Conservation (phyloP, 2,113 vertebrate genomes). For the Leptodactylus fuscus region DNA sequence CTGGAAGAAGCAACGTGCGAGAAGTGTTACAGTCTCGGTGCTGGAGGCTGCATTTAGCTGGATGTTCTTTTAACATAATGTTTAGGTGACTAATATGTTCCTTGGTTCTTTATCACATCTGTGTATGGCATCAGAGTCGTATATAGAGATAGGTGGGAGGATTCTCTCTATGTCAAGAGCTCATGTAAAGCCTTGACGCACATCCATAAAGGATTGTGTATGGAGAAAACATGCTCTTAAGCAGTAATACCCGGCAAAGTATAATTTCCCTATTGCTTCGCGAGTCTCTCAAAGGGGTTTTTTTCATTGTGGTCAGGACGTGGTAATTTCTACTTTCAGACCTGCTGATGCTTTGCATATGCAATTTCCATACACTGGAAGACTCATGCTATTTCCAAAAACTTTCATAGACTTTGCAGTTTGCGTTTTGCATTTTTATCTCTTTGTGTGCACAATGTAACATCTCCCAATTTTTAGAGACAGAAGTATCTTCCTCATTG, state of each 20-base stretch:
- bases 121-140: not conserved
- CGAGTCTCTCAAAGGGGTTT: not conserved
- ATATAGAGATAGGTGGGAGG: not conserved
- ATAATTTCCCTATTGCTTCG: not conserved
- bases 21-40: not conserved
- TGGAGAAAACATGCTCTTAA: not conserved
- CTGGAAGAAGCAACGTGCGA: not conserved
- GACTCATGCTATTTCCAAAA: no score
- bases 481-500: no score
- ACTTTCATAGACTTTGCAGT: no score
- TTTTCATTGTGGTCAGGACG: not conserved
- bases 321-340: not conserved
- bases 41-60: not conserved
- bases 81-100: constrained; percentile 18
- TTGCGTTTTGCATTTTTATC: no score
- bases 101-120: not conserved
- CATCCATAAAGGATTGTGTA: not conserved
- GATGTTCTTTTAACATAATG: not conserved
- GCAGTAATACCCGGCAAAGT: not conserved
- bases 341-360: no score
- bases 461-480: no score
- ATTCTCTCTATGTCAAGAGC: not conserved
- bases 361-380: no score
- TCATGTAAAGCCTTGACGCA: not conserved
- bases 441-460: no score